Evolutionary conservation across 1,140 invertebrate species (phyloP), one percentile per base, ranked within the genome.

Genomic region (Antheraea mylitta): DNA sequence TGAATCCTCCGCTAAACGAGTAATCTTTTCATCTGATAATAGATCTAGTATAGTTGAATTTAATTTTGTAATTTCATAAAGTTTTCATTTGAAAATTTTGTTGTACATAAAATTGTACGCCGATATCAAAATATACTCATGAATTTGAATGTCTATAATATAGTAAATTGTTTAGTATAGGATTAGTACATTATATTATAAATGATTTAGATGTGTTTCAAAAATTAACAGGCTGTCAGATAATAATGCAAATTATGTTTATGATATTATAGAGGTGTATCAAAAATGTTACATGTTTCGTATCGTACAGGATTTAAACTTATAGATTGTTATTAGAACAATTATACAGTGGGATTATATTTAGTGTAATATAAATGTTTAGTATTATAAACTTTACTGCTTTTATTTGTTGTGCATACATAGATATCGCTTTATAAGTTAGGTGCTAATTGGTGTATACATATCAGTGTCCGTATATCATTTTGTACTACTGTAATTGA

Each of bases 361-460:
- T 70, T 85, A 84, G 86, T 80, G 62, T 69, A 73, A 78, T 81
- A 68, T 86, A 81, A 87, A 85, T 87, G 82, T 86, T 86, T 71
- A 80, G 81, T 85, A 79, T 86, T 82, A 16, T 53, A 53, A 53
- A 16, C 76, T 81, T 72, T 82, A 72, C 75, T 59, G 83, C 82
- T 85, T 79, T 69, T 72, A 76, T 74, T 71, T 78, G 68, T 76
- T 74, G 80, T 66, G 69, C 75, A 71, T 74, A 67, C 45, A 66
- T 73, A 87, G 85, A 72, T 85, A 82, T 80, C 75, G 88, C 88
- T 90, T 89, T 81, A 86, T 67, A 78, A 80, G 83, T 88, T 90
- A 90, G 88, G 88, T 90, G 88, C 88, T 90, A 90, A 86, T 80
- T 87, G 81, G 80, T 73, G 84, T 89, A 84, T 90, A 83, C 83